These are phyloP conservation scores for Oncorhynchus masou DNA, from an alignment of 2,113 vertebrate genomes.

Conservation along the genomic window DNA sequence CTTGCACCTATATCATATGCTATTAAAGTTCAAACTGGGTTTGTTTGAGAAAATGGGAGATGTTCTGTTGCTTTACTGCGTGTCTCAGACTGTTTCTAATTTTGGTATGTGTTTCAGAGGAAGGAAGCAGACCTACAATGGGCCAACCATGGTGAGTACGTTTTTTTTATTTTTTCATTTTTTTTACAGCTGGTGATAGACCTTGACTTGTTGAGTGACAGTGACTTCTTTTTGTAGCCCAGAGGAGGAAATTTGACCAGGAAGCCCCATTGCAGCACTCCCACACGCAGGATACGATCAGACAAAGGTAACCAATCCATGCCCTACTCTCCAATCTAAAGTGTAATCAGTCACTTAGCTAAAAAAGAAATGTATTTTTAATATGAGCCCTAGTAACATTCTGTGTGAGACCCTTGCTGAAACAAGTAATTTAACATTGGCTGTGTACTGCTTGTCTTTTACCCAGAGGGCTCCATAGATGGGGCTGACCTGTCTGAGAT, in stretches of 20 bases:
- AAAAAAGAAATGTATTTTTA: neutral
- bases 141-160: conserved; percentile 63
- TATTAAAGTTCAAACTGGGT: neutral
- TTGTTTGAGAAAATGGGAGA: neutral
- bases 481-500: conserved; percentile 86
- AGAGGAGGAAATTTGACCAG: conserved; percentile 59
- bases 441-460: neutral
- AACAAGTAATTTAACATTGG: neutral
- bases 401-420: neutral
- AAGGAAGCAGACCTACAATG: conserved; percentile 64
- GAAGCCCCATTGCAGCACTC: conserved; percentile 74
- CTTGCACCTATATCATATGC: neutral
- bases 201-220: neutral
- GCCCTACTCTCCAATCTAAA: neutral
- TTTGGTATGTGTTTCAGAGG: conserved; percentile 53
- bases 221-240: conserved; percentile 48
- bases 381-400: neutral
- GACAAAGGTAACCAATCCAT: conserved; percentile 51
- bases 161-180: neutral
- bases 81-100: neutral
- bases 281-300: conserved; percentile 57
- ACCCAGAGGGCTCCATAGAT: conserved; percentile 76
- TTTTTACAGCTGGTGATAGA: neutral
- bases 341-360: neutral
- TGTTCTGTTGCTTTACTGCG: neutral